Base-by-base conservation (phyloP, 2,888 invertebrate species). In the Thecocarcelia acutangulata region DNA sequence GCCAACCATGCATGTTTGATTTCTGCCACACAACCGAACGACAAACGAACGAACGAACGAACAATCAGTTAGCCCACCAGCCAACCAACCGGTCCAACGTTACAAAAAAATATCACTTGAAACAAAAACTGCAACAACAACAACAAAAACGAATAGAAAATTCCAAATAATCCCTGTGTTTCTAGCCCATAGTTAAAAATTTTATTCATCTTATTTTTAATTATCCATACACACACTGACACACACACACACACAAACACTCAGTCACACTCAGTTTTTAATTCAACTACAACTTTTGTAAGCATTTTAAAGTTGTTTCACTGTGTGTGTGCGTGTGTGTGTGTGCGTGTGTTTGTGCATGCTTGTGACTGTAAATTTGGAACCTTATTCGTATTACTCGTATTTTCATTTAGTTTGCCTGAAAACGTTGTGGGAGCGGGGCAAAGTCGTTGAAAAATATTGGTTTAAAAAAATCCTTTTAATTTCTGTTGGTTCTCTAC, bases 181-280 rank as follows among this genome's bases (percentile, higher is more conserved):
- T 82, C 78, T 82, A 82, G 82, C 82, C 82, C 82, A 78, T 70
- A 82, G 78, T 82, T 78, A 75, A 70, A 54, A 58, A 54, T 70
- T 74, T 64, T 80, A 66, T 74, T 83, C 72, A 58, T 76, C 80
- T 78, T 83, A 78, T 81, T 80, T 81, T 85, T 84, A 80, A 84
- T 84, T 78, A 79, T 77, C 15, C 80, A 68, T 64, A 75, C 69
- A 79, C 69, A 52, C 59, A 68, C 63, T 63, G 11, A 66, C 59
- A 66, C 64, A 59, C 15, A 54, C 69, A 79, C 75, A 63, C 40
- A 33, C 9, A 12, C 44, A 52, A 37, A 59, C 68, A 80, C 33
- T 48, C 61, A 58, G 42, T 46, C 59, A 44, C 68, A 46, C 50
- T 66, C 63, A 21, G 40, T 85, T 24, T 44, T 17, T 3, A 0